Base-by-base conservation (phyloP, 2,113 vertebrate genomes). In the Oenanthe oenanthe region DNA sequence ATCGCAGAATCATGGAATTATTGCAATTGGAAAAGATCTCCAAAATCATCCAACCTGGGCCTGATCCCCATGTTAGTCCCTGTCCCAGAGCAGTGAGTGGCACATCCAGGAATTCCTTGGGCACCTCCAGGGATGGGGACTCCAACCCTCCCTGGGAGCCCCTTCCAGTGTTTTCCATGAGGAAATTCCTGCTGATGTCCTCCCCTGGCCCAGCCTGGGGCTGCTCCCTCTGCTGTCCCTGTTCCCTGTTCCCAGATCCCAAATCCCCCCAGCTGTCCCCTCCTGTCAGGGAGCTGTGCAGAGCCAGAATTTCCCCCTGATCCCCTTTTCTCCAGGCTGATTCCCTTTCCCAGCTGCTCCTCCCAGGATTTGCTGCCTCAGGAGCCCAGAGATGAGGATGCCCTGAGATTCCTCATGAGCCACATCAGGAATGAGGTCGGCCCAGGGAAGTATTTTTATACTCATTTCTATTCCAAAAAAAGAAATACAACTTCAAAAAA, bases 31-130 rank as follows among this genome's bases (percentile, higher is more conserved):
- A 12, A 63, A 78, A 88, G 48, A 6, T 8, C 56, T 71, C 10
- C 29, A 20, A 4, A 19, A 28, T 11, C 47, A n/a, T 15, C n/a
- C 54, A 50, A 0, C 1, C 63, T 12, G 18, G 18, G n/a, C 6
- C 6, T 17, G 2, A 38, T 38, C 9, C 72, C n/a, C 16, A 6
- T 32, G 24, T 15, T 13, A 29, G n/a, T 29, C 17, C 4, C 25
- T 45, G 68, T 22, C 22, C 32, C 63, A 19, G 38, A 16, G 62
- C 62, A 0, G 38, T 15, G 21, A 43, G 83, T 22, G 54, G 6
- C 53, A 60, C 45, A 0, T 16, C 26, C 84, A 68, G 62, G 2
- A 7, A 9, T 53, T 26, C 62, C 14, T 26, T 6, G 53, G 53
- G 2, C 40, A 40, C 40, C 40, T 42, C 15, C 71, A 32, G 53